Evolutionary conservation across 2,113 vertebrate genomes (phyloP).

Genomic region (Piaya cayana): DNA sequence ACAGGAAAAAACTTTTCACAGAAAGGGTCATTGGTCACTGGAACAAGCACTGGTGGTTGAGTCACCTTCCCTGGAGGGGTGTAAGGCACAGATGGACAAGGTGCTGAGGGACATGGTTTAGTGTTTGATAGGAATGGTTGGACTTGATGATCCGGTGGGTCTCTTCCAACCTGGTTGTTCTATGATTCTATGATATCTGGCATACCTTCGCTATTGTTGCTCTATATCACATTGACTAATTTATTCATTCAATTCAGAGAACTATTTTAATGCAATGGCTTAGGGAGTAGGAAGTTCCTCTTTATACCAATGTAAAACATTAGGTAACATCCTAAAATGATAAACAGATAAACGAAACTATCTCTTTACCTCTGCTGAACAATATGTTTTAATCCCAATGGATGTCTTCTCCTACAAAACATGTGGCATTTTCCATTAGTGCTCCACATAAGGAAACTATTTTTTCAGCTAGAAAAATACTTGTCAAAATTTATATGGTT

Average conservation of each 20-base stretch:
- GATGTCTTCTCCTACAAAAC: not conserved
- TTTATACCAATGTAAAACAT: not conserved
- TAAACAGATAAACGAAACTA: not conserved
- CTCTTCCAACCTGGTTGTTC: too few relatives aligned
- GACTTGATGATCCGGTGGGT: too few relatives aligned
- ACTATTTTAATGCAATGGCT: not conserved
- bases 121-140: too few relatives aligned
- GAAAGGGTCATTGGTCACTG: too few relatives aligned
- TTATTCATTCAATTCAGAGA: not conserved
- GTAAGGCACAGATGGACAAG: too few relatives aligned
- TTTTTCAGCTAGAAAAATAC: not conserved
- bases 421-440: not conserved
- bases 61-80: too few relatives aligned
- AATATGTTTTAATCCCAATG: not conserved
- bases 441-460: not conserved
- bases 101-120: too few relatives aligned
- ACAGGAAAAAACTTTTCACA: too few relatives aligned
- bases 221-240: not conserved
- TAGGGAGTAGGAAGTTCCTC: not conserved
- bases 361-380: not conserved
- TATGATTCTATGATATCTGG: too few relatives aligned
- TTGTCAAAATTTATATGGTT: not conserved
- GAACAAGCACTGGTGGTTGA: too few relatives aligned
- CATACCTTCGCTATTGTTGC: not conserved
- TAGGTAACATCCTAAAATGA: not conserved